Base-by-base conservation (phyloP, 2,797 vertebrate species). In the Paguma larvata region DNA sequence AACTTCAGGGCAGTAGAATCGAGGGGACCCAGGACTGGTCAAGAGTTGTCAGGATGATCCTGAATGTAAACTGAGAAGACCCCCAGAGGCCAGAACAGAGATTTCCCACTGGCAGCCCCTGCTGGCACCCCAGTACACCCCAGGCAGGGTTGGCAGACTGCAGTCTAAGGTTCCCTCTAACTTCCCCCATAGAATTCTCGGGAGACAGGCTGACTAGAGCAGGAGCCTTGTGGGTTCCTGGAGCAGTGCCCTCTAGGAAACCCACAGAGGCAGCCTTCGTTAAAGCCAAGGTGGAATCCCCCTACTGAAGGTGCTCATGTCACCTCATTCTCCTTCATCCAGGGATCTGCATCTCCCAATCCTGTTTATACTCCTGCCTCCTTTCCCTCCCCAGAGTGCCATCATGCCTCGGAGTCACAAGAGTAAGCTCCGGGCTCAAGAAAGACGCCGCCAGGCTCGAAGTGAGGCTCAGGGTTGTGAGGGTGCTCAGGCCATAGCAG, bases 351-450 rank as follows among this genome's bases (percentile, higher is more conserved):
- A 14, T 48, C 41, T 13, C 18, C 27, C 83, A 25, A 14, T 3
- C 19, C 44, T 67, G 4, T 2, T 2, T 6, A 5, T 1, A n/a
- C 11, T 32, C 4, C 5, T 78, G 32, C 15, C 19, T 77, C 7
- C 65, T 65, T 6, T 38, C 4, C 23, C 38, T 82, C 77, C 65
- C 1, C 7, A 6, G 12, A 73, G 56, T 67, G 56, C 70, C 89
- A 88, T 63, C 79, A 95, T 96, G 95, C 88, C 97, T 89, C 48
- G 19, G 5, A 14, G 68, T 25, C 63, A 27, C 4, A 97, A 95
- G 63, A 80, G 11, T 38, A 95, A 94, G 59, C 5, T 0, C 32
- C n/a, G 4, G 3, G 48, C 62, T 48, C 4, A 0, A 5, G 1
- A 80, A 15, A 95, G 87, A 65, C 2, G 0, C 1, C 5, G 1